Base-by-base conservation (phyloP, 2,888 invertebrate genomes). In the Troides oblongomaculatus region DNA sequence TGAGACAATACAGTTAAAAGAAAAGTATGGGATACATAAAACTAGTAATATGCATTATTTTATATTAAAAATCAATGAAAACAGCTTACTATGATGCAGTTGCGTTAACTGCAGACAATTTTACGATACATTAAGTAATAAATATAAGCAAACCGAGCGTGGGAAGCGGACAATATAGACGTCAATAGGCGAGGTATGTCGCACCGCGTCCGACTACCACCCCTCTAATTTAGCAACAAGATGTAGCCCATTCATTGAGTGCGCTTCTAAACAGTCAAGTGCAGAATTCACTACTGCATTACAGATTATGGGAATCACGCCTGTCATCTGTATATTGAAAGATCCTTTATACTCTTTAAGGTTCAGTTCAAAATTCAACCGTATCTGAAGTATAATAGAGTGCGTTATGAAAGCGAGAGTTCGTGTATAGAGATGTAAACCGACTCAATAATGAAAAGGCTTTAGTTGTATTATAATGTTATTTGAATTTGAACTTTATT, bases 271-370 rank as follows among this genome's bases (percentile, higher is more conserved):
- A 80, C 77, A 87, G 89, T 89, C 91, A 90, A 92, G 91, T 90
- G 90, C 88, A 87, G 84, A 89, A 90, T 88, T 89, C 86, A 82
- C 84, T 88, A 82, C 82, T 83, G 82, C 82, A 84, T 84, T 84
- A 86, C 87, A 87, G 90, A 90, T 91, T 90, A 91, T 89, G 88
- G 81, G 90, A 92, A 91, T 92, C 90, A 91, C 89, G 88, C 85
- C 84, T 85, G 43, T 53, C 8, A 61, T n/a, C 58, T 60, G 65
- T 73, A 66, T 72, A 74, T 64, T 59, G 70, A 76, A 86, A 85
- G 21, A 72, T 23, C 77, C 10, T 73, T 75, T 76, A 61, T 62
- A 50, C 56, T 18, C n/a, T 0, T 0, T 10, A 6, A 1, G 6
- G 18, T 2, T 0, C 36, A 67, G 0, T 0, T 6, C 1, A 1